Evolutionary conservation across 2,888 invertebrate species (phyloP), one percentile per base, ranked within the genome.

Genomic region (Apodemia duryi): DNA sequence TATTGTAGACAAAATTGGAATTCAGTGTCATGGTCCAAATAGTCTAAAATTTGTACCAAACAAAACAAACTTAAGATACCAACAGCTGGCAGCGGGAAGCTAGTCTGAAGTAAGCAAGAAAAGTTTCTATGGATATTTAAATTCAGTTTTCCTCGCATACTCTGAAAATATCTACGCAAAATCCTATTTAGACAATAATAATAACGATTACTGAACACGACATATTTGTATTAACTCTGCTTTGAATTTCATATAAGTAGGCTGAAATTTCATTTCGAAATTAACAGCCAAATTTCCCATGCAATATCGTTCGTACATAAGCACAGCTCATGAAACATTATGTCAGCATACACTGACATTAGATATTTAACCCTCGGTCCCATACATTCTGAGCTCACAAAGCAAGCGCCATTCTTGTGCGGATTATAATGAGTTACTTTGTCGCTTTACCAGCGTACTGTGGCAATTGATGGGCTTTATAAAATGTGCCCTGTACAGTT

Each of bases 371-470:
- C 77, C 76, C 75, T 71, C 71, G 29, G 43, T 35, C 57, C 72
- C 74, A 75, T 81, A 77, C 77, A 74, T 35, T 60, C 73, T 77
- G 67, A 72, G 81, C 78, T 66, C 49, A 72, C 82, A 84, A 84
- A 83, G 83, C 78, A 74, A 74, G 73, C 73, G 74, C 77, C 77
- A 80, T 84, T 83, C 82, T 83, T 80, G 72, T 74, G 67, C 70
- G 79, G 81, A 86, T 86, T 85, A 86, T 84, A 84, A 83, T 82
- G 75, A 82, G 78, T 80, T 81, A 84, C 80, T 81, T 81, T 82
- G 85, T 85, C 77, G 75, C 74, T 60, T 60, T 75, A 78, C 80
- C 77, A 81, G 79, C 76, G 74, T 74, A 71, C 71, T 70, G 57
- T 63, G 63, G 69, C 70, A 72, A 70, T 69, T 72, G 74, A 67